Evolutionary conservation across 2,888 invertebrate genomes (phyloP).

Genomic region (Amiota communis): DNA sequence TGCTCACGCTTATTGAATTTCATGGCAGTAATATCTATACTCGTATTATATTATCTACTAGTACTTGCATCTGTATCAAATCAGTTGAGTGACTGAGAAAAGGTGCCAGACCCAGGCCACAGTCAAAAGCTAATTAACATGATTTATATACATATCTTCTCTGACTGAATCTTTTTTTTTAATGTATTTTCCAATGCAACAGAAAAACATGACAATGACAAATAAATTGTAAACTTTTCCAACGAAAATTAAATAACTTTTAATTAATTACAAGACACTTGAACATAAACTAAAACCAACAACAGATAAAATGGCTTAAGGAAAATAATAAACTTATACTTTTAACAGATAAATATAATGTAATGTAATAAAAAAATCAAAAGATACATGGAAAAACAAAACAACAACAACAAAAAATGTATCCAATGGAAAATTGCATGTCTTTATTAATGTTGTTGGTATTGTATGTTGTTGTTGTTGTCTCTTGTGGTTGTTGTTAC

Average conservation of each 20-base stretch:
- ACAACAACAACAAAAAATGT: slow-evolving; percentile 37
- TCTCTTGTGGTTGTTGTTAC: too few species aligned
- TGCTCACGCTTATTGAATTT: too few species aligned
- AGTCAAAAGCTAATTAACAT: slow-evolving; percentile 12
- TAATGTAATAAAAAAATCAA: slow-evolving; percentile 7
- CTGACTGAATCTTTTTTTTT: neutral
- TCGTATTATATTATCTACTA: too few species aligned
- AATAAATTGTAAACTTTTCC: slow-evolving; percentile 19
- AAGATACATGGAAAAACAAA: slow-evolving; percentile 47
- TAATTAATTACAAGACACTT: slow-evolving; percentile 16
- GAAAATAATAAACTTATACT: slow-evolving; percentile 16
- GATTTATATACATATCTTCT: neutral
- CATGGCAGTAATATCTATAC: too few species aligned
- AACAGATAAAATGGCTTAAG: slow-evolving; percentile 21
- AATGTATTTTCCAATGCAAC: slow-evolving; percentile 5
- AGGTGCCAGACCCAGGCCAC: neutral
- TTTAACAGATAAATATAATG: too few species aligned
- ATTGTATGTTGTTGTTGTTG: neutral
- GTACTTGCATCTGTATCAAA: slow-evolving; percentile 18
- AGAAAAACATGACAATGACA: slow-evolving; percentile 25
- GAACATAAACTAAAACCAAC: slow-evolving; percentile 11
- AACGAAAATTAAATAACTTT: slow-evolving; percentile 15
- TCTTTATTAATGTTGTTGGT: slow-evolving; percentile 56
- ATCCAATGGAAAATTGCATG: slow-evolving; percentile 45
- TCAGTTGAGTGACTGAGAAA: slow-evolving; percentile 23